A percentile compares a stretch with the other conserved stretches of the same genome.
phyloP scores from a whole-genome alignment of 1,140 invertebrate species.

The Fopius arisanus region DNA sequence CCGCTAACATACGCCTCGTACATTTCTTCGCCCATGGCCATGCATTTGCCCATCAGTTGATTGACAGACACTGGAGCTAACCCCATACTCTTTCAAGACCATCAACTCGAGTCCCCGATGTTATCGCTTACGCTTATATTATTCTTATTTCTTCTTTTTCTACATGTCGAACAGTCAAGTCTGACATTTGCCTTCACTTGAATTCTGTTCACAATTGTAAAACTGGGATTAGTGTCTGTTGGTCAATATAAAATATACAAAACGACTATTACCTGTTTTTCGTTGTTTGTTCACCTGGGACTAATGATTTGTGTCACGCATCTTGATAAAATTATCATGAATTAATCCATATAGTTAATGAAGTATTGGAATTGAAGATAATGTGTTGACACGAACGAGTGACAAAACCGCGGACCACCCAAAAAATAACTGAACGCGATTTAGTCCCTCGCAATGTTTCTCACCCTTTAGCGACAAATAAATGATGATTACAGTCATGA shows the following conservation, averaged over 20 bases:
- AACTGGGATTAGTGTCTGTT: background rate
- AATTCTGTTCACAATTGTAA: background rate
- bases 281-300: background rate
- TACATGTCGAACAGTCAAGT: background rate
- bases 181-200: background rate
- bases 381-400: too few species aligned
- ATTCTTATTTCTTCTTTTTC: background rate
- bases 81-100: background rate
- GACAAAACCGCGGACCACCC: too few species aligned
- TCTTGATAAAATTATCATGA: too few species aligned
- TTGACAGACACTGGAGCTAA: background rate
- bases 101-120: background rate
- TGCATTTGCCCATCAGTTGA: background rate
- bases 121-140: background rate
- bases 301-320: background rate
- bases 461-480: too few species aligned
- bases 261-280: background rate
- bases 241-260: background rate
- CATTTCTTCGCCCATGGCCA: background rate
- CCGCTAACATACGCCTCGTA: background rate
- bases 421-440: background rate
- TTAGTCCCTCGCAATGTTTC: constrained; percentile 23
- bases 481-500: constrained; percentile 39
- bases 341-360: too few species aligned
- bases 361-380: too few species aligned